phyloP scores from a whole-genome alignment of 2,797 vertebrate genomes.

The Zenarchopterus dispar region DNA sequence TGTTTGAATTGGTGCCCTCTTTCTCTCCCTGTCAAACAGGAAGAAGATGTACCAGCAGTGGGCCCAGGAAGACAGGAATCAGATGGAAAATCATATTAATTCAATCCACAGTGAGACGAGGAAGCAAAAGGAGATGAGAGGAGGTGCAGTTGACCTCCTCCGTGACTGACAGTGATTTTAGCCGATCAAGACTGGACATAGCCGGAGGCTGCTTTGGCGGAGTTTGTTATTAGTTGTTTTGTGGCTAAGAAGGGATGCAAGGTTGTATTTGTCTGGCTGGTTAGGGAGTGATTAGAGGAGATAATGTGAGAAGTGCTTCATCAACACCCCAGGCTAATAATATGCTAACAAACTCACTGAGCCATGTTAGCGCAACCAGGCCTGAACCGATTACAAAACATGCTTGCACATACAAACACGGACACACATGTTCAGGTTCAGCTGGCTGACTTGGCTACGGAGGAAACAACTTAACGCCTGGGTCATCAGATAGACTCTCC shows the following conservation, averaged over 20 bases:
- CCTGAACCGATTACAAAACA: conserved; percentile 61
- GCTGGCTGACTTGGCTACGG: conserved; percentile 50
- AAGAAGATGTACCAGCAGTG: conserved; percentile 10
- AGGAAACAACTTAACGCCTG: conserved; percentile 35
- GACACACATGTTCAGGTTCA: conserved; percentile 40
- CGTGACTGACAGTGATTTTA: conserved; percentile 47
- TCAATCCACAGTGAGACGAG: conserved; percentile 32
- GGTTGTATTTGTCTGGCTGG: conserved; percentile 60
- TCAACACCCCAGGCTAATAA: conserved; percentile 69
- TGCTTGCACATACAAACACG: conserved; percentile 21
- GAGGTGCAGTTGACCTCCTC: conserved; percentile 41
- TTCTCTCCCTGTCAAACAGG: conserved; percentile 47
- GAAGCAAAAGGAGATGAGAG: conserved; percentile 13
- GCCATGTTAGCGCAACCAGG: conserved; percentile 69
- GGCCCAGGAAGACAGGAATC: conserved; percentile 40
- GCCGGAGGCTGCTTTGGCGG: conserved; percentile 18
- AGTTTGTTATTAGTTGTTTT: conserved; percentile 43
- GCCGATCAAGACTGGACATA: conserved; percentile 49
- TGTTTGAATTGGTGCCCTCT: conserved; percentile 49
- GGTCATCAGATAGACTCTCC: conserved; percentile 57
- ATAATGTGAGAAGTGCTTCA: conserved; percentile 72
- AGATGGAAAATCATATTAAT: conserved; percentile 51
- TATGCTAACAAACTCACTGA: conserved; percentile 71
- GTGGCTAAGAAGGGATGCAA: conserved; percentile 14
- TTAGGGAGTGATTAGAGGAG: conserved; percentile 69